Conservation (phyloP, 2,113 vertebrate genomes). For the Ploceus nigricollis region DNA sequence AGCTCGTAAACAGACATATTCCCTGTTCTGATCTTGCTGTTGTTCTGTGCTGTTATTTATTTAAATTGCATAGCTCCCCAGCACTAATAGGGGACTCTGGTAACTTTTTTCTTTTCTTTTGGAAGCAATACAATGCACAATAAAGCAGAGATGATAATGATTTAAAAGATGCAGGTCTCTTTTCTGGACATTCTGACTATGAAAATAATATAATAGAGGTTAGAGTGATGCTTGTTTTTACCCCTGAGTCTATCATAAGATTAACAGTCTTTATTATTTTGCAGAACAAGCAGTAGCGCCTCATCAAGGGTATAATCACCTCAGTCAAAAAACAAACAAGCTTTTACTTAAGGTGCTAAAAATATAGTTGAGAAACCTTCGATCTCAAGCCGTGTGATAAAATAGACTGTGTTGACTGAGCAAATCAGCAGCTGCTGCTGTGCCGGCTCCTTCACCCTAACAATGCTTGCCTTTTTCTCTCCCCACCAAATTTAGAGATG, state of each 20-base stretch:
- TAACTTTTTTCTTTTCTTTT: not conserved
- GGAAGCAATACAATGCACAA: not conserved
- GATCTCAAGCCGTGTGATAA: constrained; percentile 21
- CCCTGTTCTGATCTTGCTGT: not conserved
- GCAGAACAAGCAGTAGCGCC: constrained; percentile 36
- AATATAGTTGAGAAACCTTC: constrained; percentile 53
- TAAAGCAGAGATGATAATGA: not conserved
- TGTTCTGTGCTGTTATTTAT: not conserved
- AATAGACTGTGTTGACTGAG: constrained; percentile 19
- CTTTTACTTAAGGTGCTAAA: constrained; percentile 47
- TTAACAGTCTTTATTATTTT: constrained; percentile 60
- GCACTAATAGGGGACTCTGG: not conserved
- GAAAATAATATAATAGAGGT: not conserved
- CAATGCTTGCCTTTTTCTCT: not conserved
- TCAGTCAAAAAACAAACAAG: constrained; percentile 37
- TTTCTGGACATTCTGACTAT: constrained; percentile 10
- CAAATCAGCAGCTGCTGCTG: constrained; percentile 32
- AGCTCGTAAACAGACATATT: not conserved
- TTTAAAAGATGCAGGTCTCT: not conserved
- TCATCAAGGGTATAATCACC: constrained; percentile 28
- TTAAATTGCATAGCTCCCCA: not conserved
- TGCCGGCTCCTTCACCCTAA: not conserved
- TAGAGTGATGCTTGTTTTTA: constrained; percentile 5
- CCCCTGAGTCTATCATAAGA: constrained; percentile 49
- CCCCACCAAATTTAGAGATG: constrained; percentile 60